Percentiles rank a stretch among this genome's conserved stretches.
These are phyloP conservation scores for Aquatica leii DNA, from an alignment of 2,888 invertebrate genomes.

Conservation along the genomic window DNA sequence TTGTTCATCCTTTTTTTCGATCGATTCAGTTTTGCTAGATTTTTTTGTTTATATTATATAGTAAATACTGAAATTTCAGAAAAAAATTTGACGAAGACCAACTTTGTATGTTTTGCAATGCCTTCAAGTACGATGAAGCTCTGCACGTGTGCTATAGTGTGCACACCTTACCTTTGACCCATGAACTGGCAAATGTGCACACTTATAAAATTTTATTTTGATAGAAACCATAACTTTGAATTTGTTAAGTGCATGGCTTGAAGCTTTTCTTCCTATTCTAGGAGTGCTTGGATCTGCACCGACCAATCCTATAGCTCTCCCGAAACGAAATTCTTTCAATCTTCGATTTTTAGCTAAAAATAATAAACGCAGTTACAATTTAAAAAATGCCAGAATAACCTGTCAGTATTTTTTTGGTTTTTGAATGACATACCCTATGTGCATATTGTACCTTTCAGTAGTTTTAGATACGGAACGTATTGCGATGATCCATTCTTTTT, in stretches of 20 bases:
- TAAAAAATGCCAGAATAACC: constrained; percentile 2
- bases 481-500: constrained; percentile 6
- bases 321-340: too few species aligned
- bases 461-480: constrained; percentile 5
- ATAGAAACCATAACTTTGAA: background rate
- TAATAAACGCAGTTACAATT: too few species aligned
- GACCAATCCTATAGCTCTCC: too few species aligned
- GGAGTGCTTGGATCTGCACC: background rate
- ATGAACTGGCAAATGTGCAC: constrained; percentile 5
- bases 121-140: background rate
- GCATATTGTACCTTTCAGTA: too few species aligned
- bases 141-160: background rate
- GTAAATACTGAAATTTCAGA: too few species aligned
- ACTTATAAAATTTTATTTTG: background rate
- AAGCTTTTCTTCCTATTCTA: background rate
- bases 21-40: too few species aligned
- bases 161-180: constrained; percentile 2
- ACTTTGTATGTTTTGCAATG: too few species aligned
- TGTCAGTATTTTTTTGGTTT: background rate
- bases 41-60: too few species aligned
- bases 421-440: too few species aligned
- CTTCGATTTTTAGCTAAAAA: too few species aligned
- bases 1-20: too few species aligned
- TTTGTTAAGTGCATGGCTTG: constrained; percentile 3
- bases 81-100: too few species aligned